A percentile compares a stretch with the other conserved stretches of the same genome.
These are phyloP conservation scores for Cryptotis parvus DNA, from an alignment of 2,113 vertebrate genomes.

Conservation along the genomic window DNA sequence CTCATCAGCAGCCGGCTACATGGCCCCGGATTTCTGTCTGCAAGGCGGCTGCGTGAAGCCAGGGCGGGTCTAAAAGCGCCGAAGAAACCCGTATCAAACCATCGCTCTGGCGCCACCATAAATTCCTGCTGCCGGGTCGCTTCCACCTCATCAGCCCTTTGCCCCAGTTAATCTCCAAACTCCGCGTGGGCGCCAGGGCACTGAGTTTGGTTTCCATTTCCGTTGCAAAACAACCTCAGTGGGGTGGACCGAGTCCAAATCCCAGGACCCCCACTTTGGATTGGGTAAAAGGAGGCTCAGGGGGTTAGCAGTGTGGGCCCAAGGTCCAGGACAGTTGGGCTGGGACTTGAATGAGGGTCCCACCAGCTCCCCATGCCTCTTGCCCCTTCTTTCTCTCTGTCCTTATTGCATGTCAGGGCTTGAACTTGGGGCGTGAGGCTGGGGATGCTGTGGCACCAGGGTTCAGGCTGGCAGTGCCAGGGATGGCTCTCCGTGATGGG, in stretches of 20 bases:
- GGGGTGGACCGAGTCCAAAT: not conserved
- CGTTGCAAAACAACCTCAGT: conserved; percentile 34
- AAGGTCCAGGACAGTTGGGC: not conserved
- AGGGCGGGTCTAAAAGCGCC: conserved; percentile 49
- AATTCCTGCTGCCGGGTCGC: conserved; percentile 81
- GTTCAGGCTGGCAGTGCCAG: no score
- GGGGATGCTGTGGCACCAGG: no score
- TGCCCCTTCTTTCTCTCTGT: no score
- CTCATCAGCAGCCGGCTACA: conserved; percentile 61
- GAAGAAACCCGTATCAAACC: conserved; percentile 81
- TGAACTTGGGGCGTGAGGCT: not conserved
- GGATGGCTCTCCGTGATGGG: no score
- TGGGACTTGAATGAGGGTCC: not conserved
- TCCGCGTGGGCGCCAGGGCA: not conserved
- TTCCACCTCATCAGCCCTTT: conserved; percentile 81
- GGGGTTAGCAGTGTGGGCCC: not conserved
- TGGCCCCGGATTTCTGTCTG: conserved; percentile 17
- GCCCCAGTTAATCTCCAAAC: conserved; percentile 84
- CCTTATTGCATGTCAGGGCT: no score
- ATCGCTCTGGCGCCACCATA: conserved; percentile 83
- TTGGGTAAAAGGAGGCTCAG: not conserved
- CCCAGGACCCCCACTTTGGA: not conserved
- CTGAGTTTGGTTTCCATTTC: conserved; percentile 39
- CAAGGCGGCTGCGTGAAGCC: not conserved
- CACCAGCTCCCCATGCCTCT: not conserved